phyloP scores from a whole-genome alignment of 2,888 invertebrate genomes.

The Zaprionus obscuricornis region DNA sequence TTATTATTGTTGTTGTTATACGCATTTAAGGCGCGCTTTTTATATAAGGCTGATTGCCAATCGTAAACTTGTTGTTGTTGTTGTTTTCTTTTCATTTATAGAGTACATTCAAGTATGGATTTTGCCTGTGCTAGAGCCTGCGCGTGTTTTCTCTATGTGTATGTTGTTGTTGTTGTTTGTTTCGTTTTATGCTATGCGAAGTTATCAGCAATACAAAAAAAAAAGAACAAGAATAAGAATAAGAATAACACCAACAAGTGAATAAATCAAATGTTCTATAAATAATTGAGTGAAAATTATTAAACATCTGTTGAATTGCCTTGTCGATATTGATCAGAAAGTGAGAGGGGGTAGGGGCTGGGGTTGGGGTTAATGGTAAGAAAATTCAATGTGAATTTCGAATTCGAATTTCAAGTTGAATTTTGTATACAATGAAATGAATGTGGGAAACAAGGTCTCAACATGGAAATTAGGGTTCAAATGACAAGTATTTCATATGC shows the following conservation, averaged over 20 bases:
- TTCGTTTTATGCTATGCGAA: conserved; percentile 37
- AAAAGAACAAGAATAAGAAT: too few relatives aligned
- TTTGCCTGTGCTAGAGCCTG: too few relatives aligned
- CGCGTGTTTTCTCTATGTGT: neutral
- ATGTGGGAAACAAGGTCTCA: too few relatives aligned
- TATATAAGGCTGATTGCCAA: conserved; percentile 45
- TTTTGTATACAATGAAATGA: too few relatives aligned
- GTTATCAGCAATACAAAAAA: conserved; percentile 68
- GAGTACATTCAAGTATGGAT: conserved; percentile 31
- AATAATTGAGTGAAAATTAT: conserved; percentile 69
- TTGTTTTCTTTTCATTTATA: conserved; percentile 39
- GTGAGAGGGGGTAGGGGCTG: too few relatives aligned
- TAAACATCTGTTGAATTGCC: conserved; percentile 45
- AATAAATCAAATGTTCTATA: conserved; percentile 61
- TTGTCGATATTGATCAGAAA: too few relatives aligned
- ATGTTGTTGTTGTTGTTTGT: conserved; percentile 29
- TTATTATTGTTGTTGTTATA: conserved; percentile 21
- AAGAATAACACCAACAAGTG: conserved; percentile 44
- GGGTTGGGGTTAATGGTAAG: too few relatives aligned
- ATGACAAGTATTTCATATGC: too few relatives aligned
- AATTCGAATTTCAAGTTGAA: too few relatives aligned
- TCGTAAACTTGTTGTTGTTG: conserved; percentile 44
- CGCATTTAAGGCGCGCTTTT: conserved; percentile 50
- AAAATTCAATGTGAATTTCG: too few relatives aligned
- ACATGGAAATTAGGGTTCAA: too few relatives aligned